Percentiles rank a stretch among this genome's conserved stretches.
These are phyloP conservation scores for Ceratotherium simum DNA, from an alignment of 2,113 vertebrate species.

Conservation along the genomic window DNA sequence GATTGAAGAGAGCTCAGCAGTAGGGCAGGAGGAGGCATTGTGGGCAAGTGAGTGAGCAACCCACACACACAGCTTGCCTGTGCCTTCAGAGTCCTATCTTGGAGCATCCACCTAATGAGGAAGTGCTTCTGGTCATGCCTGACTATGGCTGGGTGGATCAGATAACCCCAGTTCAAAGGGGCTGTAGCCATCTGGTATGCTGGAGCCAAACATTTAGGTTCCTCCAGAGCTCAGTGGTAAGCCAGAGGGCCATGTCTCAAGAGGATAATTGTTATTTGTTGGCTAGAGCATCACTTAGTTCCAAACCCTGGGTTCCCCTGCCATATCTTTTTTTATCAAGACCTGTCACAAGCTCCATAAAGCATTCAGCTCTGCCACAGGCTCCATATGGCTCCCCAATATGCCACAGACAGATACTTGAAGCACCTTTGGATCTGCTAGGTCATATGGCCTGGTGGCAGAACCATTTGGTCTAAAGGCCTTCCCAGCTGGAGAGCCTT, in stretches of 20 bases:
- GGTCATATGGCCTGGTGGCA: neutral
- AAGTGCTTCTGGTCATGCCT: neutral
- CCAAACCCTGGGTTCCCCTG: neutral
- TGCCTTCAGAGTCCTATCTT: neutral
- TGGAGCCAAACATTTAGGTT: neutral
- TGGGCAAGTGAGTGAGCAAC: neutral
- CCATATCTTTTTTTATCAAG: neutral
- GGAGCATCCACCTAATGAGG: neutral
- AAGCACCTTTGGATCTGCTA: neutral
- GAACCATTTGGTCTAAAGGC: neutral
- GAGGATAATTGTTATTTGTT: neutral
- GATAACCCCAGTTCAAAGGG: neutral
- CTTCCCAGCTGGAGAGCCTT: neutral
- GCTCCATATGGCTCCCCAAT: neutral
- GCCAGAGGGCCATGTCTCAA: neutral
- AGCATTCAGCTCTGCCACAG: no score
- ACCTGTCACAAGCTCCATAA: neutral
- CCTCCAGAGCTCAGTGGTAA: neutral
- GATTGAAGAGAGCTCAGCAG: neutral
- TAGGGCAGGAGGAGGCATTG: neutral
- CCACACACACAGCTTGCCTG: rapidly evolving
- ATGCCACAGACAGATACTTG: neutral
- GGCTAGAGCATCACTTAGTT: neutral
- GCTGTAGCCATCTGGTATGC: neutral
- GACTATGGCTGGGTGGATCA: neutral